These are phyloP conservation scores for Drosophila koepferae DNA, from an alignment of 2,888 invertebrate genomes.

Conservation along the genomic window DNA sequence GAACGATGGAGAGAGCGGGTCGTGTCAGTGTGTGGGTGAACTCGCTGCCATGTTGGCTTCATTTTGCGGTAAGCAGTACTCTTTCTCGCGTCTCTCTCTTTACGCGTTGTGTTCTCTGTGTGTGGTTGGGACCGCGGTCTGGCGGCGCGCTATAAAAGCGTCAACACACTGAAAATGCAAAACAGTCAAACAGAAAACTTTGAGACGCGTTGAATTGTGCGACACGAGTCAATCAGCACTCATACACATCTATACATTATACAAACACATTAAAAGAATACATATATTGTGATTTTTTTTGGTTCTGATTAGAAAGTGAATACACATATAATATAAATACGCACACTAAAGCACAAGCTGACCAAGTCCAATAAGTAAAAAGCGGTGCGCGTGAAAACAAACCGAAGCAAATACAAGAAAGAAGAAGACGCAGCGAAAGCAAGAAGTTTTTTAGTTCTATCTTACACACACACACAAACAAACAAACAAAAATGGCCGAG, in stretches of 20 bases:
- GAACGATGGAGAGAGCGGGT: slow-evolving; percentile 13
- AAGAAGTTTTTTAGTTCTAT: slow-evolving; percentile 47
- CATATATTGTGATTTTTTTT: slow-evolving; percentile 65
- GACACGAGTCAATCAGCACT: slow-evolving; percentile 33
- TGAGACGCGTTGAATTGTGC: slow-evolving; percentile 60
- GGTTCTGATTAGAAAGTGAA: slow-evolving; percentile 70
- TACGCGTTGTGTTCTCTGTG: slow-evolving; percentile 27
- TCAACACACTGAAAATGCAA: slow-evolving; percentile 61
- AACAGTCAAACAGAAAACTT: slow-evolving; percentile 66
- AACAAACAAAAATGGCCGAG: slow-evolving; percentile 89
- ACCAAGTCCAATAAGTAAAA: slow-evolving; percentile 42
- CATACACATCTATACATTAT: slow-evolving; percentile 35
- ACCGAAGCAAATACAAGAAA: slow-evolving; percentile 23
- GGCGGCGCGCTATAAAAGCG: slow-evolving; percentile 63
- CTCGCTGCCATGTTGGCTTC: slow-evolving; percentile 28
- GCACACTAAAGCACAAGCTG: slow-evolving; percentile 33
- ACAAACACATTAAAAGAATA: slow-evolving; percentile 46
- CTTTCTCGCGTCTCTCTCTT: slow-evolving; percentile 15
- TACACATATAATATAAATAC: slow-evolving; percentile 32
- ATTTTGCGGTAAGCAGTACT: slow-evolving; percentile 20
- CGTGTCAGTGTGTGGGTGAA: slow-evolving; percentile 45
- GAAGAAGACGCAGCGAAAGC: slow-evolving; percentile 26
- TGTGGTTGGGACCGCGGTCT: slow-evolving; percentile 29
- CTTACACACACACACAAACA: slow-evolving; percentile 35
- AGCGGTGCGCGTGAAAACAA: slow-evolving; percentile 48